Evolutionary conservation across 2,113 vertebrate species (phyloP).

Genomic region (Salvelinus alpinus): DNA sequence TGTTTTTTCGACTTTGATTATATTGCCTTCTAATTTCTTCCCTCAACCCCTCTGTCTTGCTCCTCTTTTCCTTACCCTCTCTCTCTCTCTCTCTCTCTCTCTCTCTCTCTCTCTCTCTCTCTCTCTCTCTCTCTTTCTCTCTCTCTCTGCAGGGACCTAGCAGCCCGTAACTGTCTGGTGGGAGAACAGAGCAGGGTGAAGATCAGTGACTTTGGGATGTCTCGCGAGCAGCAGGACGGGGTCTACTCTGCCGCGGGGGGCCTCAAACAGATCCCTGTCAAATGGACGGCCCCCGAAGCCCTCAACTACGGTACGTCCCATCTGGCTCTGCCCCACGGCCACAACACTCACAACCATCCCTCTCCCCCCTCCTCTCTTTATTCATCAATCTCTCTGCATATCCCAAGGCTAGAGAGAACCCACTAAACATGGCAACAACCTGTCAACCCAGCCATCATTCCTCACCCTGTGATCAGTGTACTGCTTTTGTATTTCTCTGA

Average conservation of each 20-base stretch:
- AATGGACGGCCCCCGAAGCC: slow-evolving; percentile 96
- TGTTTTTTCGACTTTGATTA: neutral
- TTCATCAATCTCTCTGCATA: neutral
- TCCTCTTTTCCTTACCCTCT: neutral
- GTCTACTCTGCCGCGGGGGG: slow-evolving; percentile 86
- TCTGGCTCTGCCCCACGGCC: slow-evolving; percentile 10
- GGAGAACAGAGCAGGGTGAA: slow-evolving; percentile 85
- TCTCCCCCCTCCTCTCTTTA: neutral
- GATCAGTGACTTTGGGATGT: slow-evolving; percentile 99
- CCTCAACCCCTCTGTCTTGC: neutral
- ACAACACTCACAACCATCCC: neutral
- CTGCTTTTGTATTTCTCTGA: neutral
- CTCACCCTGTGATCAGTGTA: neutral
- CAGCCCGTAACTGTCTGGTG: slow-evolving; percentile 95
- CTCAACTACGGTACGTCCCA: slow-evolving; percentile 85
- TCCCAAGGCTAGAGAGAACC: neutral
- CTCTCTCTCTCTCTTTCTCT: too few species aligned
- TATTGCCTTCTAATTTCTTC: neutral
- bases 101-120: too few species aligned
- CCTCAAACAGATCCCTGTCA: slow-evolving; percentile 92
- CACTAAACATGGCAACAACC: neutral
- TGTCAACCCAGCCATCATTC: neutral
- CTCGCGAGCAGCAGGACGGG: slow-evolving; percentile 88
- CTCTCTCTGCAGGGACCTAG: slow-evolving; percentile 81
- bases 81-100: too few species aligned